phyloP scores from a whole-genome alignment of 2,797 vertebrate species.

The Furcifer pardalis region DNA sequence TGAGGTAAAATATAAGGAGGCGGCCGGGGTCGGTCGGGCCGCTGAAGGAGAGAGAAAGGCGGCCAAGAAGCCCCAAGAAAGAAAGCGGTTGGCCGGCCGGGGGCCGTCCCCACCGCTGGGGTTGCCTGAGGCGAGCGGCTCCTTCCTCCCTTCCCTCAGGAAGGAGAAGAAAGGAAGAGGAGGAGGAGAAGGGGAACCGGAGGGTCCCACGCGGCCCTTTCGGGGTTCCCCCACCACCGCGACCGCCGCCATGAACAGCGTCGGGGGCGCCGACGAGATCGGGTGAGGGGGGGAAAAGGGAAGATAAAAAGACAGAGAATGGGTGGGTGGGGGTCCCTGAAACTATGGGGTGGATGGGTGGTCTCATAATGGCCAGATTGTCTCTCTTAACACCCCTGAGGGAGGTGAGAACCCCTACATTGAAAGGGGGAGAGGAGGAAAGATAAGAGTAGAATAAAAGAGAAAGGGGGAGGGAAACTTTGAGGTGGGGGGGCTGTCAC shows the following conservation, averaged over 20 bases:
- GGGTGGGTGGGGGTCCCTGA: too few relatives aligned
- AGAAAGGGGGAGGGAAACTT: too few relatives aligned
- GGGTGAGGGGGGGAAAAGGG: slow-evolving; percentile 82
- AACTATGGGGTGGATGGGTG: too few relatives aligned
- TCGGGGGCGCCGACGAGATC: slow-evolving; percentile 94
- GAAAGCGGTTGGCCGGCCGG: not conserved
- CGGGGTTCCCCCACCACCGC: not conserved
- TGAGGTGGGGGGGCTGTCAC: too few relatives aligned
- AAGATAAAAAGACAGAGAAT: too few relatives aligned
- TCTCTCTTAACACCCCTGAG: too few relatives aligned
- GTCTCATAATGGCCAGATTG: too few relatives aligned
- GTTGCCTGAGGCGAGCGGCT: slow-evolving; percentile 28
- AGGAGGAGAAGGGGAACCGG: slow-evolving; percentile 47
- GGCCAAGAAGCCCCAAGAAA: not conserved
- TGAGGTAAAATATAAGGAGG: slow-evolving; percentile 20
- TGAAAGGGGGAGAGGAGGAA: too few relatives aligned
- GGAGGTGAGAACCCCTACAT: too few relatives aligned
- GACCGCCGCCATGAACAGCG: slow-evolving; percentile 91
- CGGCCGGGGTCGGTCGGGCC: too few relatives aligned
- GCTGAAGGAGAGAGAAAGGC: slow-evolving; percentile 45
- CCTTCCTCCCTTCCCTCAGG: slow-evolving; percentile 45
- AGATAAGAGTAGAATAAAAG: too few relatives aligned
- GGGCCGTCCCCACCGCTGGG: not conserved
- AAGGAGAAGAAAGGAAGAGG: slow-evolving; percentile 39
- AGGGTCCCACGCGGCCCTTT: not conserved